phyloP scores from a whole-genome alignment of 2,797 vertebrate genomes.

The Gila robusta region DNA sequence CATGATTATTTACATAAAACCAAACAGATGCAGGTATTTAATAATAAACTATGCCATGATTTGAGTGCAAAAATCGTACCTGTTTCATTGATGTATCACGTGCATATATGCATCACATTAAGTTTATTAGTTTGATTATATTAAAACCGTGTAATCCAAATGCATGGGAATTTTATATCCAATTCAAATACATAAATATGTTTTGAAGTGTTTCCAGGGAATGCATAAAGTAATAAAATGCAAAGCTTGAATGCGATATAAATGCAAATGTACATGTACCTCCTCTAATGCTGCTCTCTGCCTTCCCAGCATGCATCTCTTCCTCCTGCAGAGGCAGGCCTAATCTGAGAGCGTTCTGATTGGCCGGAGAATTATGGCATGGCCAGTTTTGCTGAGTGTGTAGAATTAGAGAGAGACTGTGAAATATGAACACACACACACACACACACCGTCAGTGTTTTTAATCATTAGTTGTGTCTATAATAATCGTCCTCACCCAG shows the following conservation, averaged over 20 bases:
- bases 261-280: neutral
- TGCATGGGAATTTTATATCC: neutral
- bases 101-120: no score
- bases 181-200: neutral
- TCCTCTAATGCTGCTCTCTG: neutral
- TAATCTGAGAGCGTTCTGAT: conserved; percentile 24
- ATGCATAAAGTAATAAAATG: neutral
- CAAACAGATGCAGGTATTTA: neutral
- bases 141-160: neutral
- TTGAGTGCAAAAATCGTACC: neutral
- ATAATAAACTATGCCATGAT: neutral
- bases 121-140: no score
- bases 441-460: neutral
- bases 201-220: neutral
- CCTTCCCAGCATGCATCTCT: conserved; percentile 51
- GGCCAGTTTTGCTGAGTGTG: neutral
- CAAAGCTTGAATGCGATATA: neutral
- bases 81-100: no score
- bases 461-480: neutral
- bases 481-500: neutral
- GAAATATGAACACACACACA: neutral
- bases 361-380: conserved; percentile 6
- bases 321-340: neutral
- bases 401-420: neutral
- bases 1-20: neutral